phyloP scores from a whole-genome alignment of 2,113 vertebrate species.

The Ictalurus furcatus region DNA sequence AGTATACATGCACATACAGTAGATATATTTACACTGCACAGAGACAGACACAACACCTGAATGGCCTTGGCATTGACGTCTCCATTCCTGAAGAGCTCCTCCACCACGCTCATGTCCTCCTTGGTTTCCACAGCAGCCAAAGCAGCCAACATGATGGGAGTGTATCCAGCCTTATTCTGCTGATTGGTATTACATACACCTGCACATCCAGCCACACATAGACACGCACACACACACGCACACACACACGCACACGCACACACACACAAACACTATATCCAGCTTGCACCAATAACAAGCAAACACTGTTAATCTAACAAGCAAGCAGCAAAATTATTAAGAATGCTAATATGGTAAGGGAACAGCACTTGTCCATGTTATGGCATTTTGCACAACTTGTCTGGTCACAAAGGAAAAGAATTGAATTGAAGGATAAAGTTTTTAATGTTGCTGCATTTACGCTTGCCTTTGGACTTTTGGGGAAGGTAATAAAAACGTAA shows the following conservation, averaged over 20 bases:
- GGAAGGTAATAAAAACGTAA: neutral
- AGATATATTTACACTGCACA: neutral
- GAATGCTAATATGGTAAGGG: neutral
- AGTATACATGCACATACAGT: neutral
- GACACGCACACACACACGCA: neutral
- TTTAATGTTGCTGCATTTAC: neutral
- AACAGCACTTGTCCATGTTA: neutral
- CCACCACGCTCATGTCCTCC: constrained; percentile 89
- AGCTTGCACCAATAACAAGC: neutral
- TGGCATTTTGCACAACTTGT: neutral
- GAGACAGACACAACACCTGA: constrained; percentile 75
- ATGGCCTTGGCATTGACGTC: constrained; percentile 94
- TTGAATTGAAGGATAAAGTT: neutral
- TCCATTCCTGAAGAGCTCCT: constrained; percentile 86
- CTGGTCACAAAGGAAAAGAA: neutral
- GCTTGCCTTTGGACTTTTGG: neutral
- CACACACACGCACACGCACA: neutral
- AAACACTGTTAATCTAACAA: neutral
- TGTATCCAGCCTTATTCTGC: constrained; percentile 97
- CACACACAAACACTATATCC: neutral
- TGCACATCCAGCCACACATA: constrained; percentile 62
- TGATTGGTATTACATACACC: constrained; percentile 91
- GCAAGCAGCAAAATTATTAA: neutral
- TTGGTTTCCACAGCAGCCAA: constrained; percentile 87
- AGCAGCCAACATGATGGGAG: constrained; percentile 94